Conservation (phyloP, 2,888 invertebrate genomes). For the Nephrotoma guestfalica region DNA sequence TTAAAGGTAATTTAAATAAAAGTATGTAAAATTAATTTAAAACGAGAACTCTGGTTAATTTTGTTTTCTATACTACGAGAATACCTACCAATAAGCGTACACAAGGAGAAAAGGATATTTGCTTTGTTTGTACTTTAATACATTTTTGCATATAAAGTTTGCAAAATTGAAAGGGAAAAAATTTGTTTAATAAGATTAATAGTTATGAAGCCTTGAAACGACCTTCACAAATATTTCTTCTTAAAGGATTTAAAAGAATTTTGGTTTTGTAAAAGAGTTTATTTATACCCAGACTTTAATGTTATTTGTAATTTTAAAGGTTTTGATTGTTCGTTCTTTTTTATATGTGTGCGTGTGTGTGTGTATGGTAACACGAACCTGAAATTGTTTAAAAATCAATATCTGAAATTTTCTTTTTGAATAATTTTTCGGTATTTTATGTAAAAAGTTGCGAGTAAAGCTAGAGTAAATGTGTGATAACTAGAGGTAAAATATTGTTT, state of each 20-base stretch:
- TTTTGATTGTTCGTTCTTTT: neutral
- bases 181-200: neutral
- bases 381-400: neutral
- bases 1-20: neutral
- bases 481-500: no score
- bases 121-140: neutral
- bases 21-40: neutral
- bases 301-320: neutral
- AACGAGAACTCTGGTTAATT: neutral
- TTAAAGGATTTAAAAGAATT: neutral
- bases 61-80: neutral
- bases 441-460: no score
- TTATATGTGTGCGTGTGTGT: neutral
- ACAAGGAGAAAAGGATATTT: neutral
- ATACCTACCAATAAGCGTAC: neutral
- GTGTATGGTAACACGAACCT: neutral
- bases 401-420: neutral
- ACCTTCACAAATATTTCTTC: neutral
- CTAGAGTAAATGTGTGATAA: no score
- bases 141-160: neutral
- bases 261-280: neutral
- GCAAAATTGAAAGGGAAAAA: neutral
- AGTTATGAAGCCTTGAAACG: neutral
- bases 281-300: neutral
- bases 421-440: neutral